A percentile compares a stretch with the other conserved stretches of the same genome.
These are phyloP conservation scores for Limnothrissa miodon DNA, from an alignment of 2,113 vertebrate genomes.

Conservation along the genomic window DNA sequence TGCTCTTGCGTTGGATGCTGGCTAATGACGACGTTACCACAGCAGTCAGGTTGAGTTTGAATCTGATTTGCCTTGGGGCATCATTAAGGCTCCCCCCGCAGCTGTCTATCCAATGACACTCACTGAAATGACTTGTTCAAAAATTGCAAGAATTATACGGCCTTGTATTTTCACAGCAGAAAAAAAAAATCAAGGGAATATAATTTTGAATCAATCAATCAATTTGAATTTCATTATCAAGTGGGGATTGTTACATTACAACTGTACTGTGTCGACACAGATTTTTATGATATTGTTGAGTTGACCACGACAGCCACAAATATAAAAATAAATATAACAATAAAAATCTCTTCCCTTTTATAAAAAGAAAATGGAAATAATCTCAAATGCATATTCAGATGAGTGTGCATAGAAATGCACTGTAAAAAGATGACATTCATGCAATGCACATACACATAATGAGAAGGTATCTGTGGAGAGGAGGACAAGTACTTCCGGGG, in stretches of 20 bases:
- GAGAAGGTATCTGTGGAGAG: background rate
- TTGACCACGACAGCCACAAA: background rate
- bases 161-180: background rate
- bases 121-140: conserved; percentile 42
- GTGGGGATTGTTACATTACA: background rate
- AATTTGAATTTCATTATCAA: background rate
- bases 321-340: background rate
- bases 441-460: background rate
- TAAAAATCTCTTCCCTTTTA: background rate
- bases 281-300: background rate
- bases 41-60: conserved; percentile 48
- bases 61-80: conserved; percentile 60
- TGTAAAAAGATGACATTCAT: background rate
- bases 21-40: conserved; percentile 39
- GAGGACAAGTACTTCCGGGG: conserved; percentile 34
- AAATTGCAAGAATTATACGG: conserved; percentile 6
- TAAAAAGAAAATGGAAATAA: background rate
- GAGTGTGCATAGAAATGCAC: background rate
- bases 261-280: background rate
- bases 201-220: background rate
- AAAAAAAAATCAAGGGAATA: background rate
- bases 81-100: conserved; percentile 41
- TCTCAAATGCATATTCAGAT: background rate
- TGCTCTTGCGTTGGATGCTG: background rate
- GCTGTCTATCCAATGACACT: background rate